These are phyloP conservation scores for Ammodytes marinus DNA, from an alignment of 2,113 vertebrate genomes.

Conservation along the genomic window DNA sequence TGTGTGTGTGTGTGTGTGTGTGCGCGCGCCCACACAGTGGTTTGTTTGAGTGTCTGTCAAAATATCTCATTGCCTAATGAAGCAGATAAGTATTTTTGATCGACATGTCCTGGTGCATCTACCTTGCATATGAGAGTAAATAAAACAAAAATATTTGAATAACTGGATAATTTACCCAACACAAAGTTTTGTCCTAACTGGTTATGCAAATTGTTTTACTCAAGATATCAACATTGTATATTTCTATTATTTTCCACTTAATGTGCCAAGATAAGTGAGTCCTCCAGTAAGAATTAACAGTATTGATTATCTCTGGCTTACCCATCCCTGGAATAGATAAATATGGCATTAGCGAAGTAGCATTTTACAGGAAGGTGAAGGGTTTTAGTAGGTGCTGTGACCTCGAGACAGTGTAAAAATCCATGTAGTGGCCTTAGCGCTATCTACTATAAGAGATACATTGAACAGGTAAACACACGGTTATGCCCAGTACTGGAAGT, in stretches of 20 bases:
- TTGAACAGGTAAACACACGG: constrained; percentile 28
- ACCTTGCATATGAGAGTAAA: constrained; percentile 13
- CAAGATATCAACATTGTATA: constrained; percentile 18
- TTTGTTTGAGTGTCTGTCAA: constrained; percentile 28
- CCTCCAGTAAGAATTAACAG: constrained; percentile 76
- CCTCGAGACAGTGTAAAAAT: constrained; percentile 69
- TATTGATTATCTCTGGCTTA: constrained; percentile 71
- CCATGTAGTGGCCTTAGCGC: constrained; percentile 39
- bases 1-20: constrained; percentile 15
- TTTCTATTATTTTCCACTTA: constrained; percentile 51
- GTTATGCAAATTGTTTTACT: constrained; percentile 14
- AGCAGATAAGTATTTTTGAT: constrained; percentile 26
- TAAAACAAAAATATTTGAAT: neutral
- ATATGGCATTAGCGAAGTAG: constrained; percentile 63
- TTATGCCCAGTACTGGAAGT: neutral
- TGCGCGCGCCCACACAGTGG: constrained; percentile 15
- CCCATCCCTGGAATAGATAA: constrained; percentile 53
- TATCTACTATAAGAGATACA: constrained; percentile 12
- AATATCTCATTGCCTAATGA: constrained; percentile 20
- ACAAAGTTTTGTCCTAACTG: constrained; percentile 14
- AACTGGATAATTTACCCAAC: neutral
- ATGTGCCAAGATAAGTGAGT: constrained; percentile 47
- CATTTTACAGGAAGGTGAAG: constrained; percentile 74
- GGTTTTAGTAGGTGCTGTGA: constrained; percentile 61
- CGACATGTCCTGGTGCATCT: neutral